Conservation (phyloP, 2,888 invertebrate genomes). For the Cheilosia pagana region DNA sequence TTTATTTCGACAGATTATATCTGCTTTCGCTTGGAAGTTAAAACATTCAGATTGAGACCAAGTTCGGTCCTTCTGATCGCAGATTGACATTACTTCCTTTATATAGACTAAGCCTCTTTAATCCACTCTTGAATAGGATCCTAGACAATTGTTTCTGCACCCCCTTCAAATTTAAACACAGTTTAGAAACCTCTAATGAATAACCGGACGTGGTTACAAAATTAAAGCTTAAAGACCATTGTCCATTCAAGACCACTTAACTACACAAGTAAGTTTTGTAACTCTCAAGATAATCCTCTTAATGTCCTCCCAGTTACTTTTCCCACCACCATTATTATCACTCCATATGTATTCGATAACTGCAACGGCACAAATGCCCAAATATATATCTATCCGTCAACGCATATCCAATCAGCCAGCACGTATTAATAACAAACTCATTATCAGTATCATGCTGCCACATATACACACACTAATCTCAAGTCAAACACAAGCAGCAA, state of each 20-base stretch:
- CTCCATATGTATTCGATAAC: constrained; percentile 4
- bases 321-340: not conserved
- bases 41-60: no score
- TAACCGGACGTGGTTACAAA: no score
- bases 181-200: no score
- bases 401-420: constrained; percentile 6
- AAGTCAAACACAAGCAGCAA: constrained; percentile 38
- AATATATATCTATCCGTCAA: not conserved
- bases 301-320: not conserved
- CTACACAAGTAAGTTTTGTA: not conserved
- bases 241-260: no score
- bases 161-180: no score
- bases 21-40: no score
- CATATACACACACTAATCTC: constrained; percentile 28
- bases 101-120: no score
- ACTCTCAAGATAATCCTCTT: constrained; percentile 2
- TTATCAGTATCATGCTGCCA: constrained; percentile 27
- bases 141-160: no score
- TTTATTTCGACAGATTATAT: no score
- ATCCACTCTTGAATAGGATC: no score
- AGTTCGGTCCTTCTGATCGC: no score
- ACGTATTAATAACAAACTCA: constrained; percentile 29
- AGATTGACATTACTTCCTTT: no score
- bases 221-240: not conserved
- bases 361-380: constrained; percentile 9